These are phyloP conservation scores for Machimus atricapillus DNA, from an alignment of 2,888 invertebrate species.

Conservation along the genomic window DNA sequence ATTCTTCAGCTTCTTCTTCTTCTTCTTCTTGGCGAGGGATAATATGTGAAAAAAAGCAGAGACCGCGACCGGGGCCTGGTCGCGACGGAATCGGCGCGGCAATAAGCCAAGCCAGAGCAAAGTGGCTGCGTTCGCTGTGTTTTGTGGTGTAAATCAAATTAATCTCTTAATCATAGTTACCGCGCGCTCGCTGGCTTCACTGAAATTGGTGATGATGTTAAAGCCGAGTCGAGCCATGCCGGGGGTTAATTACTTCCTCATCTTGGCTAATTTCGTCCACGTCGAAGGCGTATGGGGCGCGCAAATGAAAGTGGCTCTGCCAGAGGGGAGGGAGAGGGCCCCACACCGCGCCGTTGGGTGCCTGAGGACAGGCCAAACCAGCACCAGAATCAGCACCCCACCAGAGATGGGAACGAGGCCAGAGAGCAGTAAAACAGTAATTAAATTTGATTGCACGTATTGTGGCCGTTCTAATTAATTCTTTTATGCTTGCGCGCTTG, in stretches of 20 bases:
- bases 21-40: background rate
- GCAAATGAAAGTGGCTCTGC: background rate
- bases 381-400: too few species aligned
- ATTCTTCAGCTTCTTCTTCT: background rate
- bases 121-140: slow-evolving; percentile 4
- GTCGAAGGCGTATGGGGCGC: background rate
- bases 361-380: background rate
- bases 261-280: slow-evolving; percentile 8
- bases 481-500: background rate
- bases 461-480: background rate
- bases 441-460: background rate
- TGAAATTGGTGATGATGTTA: background rate
- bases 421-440: background rate
- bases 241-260: slow-evolving; percentile 18
- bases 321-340: too few species aligned
- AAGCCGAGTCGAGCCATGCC: background rate
- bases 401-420: background rate
- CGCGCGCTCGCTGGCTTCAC: background rate
- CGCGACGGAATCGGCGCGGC: background rate
- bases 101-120: background rate
- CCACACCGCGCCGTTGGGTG: background rate
- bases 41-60: background rate
- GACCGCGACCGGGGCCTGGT: background rate
- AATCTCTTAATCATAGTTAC: slow-evolving; percentile 18
- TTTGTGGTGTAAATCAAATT: slow-evolving; percentile 30